Conservation (phyloP, 2,888 invertebrate genomes). For the Lacanobia oleracea region DNA sequence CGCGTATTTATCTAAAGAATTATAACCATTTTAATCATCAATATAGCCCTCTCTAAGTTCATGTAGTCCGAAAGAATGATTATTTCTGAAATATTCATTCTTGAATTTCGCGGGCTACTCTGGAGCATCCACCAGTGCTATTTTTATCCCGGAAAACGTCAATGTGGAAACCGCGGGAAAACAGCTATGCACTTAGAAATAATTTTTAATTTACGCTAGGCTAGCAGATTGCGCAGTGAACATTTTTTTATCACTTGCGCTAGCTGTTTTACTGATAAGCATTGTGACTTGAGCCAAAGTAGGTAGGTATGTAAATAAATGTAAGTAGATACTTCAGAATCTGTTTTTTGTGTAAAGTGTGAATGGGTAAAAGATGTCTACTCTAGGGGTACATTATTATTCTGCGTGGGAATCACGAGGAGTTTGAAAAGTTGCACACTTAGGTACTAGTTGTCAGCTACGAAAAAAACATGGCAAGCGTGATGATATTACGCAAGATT, state of each 20-base stretch:
- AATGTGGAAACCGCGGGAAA: not conserved
- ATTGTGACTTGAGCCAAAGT: slow-evolving; percentile 1
- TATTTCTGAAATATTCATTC: too few species aligned
- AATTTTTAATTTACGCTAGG: not conserved
- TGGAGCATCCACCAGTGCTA: too few species aligned
- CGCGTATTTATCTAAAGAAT: too few species aligned
- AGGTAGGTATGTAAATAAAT: not conserved
- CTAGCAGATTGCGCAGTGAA: not conserved
- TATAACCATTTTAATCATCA: too few species aligned
- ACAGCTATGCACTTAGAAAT: not conserved
- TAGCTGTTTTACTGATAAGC: slow-evolving; percentile 27
- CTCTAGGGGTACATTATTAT: not conserved
- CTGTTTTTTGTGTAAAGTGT: not conserved
- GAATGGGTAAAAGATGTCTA: not conserved
- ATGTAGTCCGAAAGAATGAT: too few species aligned
- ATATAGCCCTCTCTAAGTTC: too few species aligned
- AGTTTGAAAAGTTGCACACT: not conserved
- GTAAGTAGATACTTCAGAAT: not conserved
- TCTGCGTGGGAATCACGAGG: not conserved
- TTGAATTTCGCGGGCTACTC: too few species aligned
- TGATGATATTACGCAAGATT: slow-evolving; percentile 1
- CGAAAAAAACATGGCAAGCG: not conserved
- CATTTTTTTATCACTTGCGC: slow-evolving; percentile 26
- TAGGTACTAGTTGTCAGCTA: not conserved
- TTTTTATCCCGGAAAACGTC: not conserved